Percentiles rank a stretch among this genome's conserved stretches.
Evolutionary conservation across 2,888 invertebrate species (phyloP).

Genomic region (Oeneis ivallda): DNA sequence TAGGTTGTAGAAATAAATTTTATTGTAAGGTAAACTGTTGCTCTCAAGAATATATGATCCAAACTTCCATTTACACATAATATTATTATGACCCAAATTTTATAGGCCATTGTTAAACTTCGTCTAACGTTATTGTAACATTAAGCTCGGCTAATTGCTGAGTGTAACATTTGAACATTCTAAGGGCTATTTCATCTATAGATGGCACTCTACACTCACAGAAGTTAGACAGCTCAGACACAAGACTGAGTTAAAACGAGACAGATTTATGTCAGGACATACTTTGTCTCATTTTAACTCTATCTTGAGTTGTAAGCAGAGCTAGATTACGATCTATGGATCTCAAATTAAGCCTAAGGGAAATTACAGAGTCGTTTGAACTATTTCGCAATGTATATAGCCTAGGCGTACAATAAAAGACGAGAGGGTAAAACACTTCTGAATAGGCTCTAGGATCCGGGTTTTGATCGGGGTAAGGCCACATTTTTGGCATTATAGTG

Average conservation of each 20-base stretch:
- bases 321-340: no score
- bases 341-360: conserved; percentile 23
- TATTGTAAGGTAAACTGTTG: conserved; percentile 17
- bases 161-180: conserved; percentile 34
- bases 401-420: conserved; percentile 1
- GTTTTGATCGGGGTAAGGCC: no score
- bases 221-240: no score
- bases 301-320: no score
- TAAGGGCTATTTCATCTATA: no score
- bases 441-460: neutral
- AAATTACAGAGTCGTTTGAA: conserved; percentile 23
- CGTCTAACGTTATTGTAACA: conserved; percentile 31
- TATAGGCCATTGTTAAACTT: conserved; percentile 35
- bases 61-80: conserved; percentile 36
- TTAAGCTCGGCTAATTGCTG: conserved; percentile 34
- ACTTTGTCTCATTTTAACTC: no score
- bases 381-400: conserved; percentile 10
- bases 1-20: neutral
- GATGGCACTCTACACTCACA: no score
- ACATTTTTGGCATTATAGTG: no score
- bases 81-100: conserved; percentile 32
- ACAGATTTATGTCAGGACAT: no score
- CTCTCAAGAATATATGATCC: conserved; percentile 30
- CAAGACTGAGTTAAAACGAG: no score
- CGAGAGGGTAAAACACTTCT: neutral